Conservation (phyloP, 2,113 vertebrate genomes). For the Ptychochromis oligacanthus region DNA sequence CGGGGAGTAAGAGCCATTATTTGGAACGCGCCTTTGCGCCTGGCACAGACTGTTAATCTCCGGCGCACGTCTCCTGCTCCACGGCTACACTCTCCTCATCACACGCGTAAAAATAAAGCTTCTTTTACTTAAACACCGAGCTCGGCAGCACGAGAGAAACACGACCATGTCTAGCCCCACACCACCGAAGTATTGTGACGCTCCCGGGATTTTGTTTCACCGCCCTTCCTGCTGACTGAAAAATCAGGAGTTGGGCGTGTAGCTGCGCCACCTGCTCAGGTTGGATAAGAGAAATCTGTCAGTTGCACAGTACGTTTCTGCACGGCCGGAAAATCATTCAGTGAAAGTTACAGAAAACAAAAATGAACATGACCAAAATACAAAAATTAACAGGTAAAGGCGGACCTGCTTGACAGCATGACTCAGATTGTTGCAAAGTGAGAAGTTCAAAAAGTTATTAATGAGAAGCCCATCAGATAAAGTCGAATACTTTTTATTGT, state of each 20-base stretch:
- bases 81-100: background rate
- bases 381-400: background rate
- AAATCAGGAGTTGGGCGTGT: slow-evolving; percentile 2
- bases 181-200: fast-evolving
- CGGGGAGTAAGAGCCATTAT: slow-evolving; percentile 18
- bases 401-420: background rate
- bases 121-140: background rate
- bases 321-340: background rate
- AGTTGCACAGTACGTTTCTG: background rate
- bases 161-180: background rate
- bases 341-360: no score
- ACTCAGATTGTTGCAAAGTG: background rate
- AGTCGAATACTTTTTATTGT: background rate
- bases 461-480: background rate
- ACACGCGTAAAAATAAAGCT: background rate
- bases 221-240: background rate
- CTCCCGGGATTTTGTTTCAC: background rate
- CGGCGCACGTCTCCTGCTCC: background rate
- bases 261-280: background rate
- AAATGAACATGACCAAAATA: background rate
- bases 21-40: background rate
- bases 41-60: background rate
- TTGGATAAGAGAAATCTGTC: background rate
- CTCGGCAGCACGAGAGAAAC: background rate
- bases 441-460: background rate